These are phyloP conservation scores for Onychorhynchus coronatus DNA, from an alignment of 2,113 vertebrate genomes.

Conservation along the genomic window DNA sequence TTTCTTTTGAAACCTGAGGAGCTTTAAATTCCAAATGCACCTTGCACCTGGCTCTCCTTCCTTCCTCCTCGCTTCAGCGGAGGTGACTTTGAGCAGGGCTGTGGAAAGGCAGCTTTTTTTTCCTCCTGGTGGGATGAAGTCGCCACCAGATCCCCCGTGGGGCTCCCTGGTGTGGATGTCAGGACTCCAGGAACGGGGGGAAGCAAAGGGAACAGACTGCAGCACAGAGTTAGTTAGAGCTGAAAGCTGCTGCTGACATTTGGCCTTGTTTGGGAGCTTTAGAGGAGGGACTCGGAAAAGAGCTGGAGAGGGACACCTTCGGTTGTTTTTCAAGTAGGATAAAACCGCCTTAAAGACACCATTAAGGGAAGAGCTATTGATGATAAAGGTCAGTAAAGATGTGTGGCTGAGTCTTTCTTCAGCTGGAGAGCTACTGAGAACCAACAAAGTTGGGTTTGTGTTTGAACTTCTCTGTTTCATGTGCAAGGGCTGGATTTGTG, in stretches of 20 bases:
- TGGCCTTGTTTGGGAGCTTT: constrained; percentile 20
- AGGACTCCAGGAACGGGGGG: not conserved
- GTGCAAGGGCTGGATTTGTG: not conserved
- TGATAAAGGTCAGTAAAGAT: not conserved
- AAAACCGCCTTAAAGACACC: not conserved
- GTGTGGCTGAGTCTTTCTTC: not conserved
- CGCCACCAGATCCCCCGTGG: rapidly evolving
- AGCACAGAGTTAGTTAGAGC: not conserved
- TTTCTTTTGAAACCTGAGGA: not conserved
- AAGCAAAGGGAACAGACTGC: not conserved
- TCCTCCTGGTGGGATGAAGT: not conserved
- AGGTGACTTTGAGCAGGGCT: not conserved
- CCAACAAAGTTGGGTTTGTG: not conserved
- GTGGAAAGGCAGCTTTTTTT: not conserved
- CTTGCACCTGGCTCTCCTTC: not conserved
- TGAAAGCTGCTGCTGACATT: not conserved
- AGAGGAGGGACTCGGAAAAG: not conserved
- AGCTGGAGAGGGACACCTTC: not conserved
- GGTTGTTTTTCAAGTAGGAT: not conserved
- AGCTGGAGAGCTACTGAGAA: not conserved
- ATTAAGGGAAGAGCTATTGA: not conserved
- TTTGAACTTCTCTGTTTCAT: not conserved
- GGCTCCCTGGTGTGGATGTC: not conserved
- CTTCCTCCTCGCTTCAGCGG: not conserved
- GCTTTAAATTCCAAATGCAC: not conserved